Evolutionary conservation across 2,797 vertebrate species (phyloP), one percentile per base, ranked within the genome.

Genomic region (Gobio occitaniae): DNA sequence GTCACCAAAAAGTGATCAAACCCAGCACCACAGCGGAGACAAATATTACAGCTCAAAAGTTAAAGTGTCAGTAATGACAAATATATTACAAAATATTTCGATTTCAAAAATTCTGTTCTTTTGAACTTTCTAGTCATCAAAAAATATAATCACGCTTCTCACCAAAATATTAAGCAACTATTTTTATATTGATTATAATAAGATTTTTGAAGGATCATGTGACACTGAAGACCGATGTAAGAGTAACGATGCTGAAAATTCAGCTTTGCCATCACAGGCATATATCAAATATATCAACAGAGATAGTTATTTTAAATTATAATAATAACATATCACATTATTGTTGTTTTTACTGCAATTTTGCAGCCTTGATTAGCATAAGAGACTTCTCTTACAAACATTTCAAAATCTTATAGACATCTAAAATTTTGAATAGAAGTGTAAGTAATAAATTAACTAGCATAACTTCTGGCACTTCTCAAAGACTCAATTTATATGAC

Each of bases 401-500:
- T 54, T 8, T 19, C 1, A 9, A 41, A 41, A 41, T 41, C 41
- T 41, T 41, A 41, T 41, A 41, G 41, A 38, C 36, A 38, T 38
- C 36, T 38, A 63, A 63, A 15, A 12, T 29, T 63, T 63, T 12
- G 2, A 69, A 69, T 9, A 21, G 66, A 38, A 16, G 8, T 19
- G 36, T 0, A 21, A 1, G 9, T 21, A 2, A 69, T 41, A 16
- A 54, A 54, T 54, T 44, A 9, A 81, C 7, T 21, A 11, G 44
- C 13, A 32, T 25, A 63, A 17, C n/a, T 48, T 47, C 10, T 17
- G 48, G 17, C 8, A 63, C 32, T 32, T 32, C 32, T 63, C 38
- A 71, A 81, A 84, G 48, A 11, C 11, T 77, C 38, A 59, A 56
- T 38, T 38, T 59, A 77, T 38, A 41, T 68, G 2, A 68, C 19